These are phyloP conservation scores for Cyrtonyx montezumae DNA, from an alignment of 2,113 vertebrate genomes.

Conservation along the genomic window DNA sequence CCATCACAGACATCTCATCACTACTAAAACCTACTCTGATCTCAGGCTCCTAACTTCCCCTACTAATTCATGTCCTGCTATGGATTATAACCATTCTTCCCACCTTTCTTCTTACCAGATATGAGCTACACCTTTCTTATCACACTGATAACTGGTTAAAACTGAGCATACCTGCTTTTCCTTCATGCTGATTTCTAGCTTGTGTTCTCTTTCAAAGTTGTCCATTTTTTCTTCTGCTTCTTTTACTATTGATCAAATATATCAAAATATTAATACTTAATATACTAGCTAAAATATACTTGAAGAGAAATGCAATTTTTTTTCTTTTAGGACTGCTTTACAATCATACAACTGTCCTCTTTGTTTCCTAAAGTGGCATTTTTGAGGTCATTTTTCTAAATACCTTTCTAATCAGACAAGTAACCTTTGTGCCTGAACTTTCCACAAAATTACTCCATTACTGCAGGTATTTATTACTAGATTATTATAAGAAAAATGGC, in stretches of 20 bases:
- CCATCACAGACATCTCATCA: background rate
- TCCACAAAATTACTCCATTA: background rate
- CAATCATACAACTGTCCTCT: background rate
- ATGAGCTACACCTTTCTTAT: background rate
- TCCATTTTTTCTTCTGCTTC: constrained; percentile 83
- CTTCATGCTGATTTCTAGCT: constrained; percentile 80
- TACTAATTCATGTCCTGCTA: background rate
- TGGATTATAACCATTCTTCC: background rate
- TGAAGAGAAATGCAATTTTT: background rate
- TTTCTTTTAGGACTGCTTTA: background rate
- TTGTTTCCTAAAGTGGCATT: background rate
- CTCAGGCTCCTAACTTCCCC: background rate
- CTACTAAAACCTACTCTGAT: background rate
- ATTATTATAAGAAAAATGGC: background rate
- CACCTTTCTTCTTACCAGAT: background rate
- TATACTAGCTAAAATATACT: background rate
- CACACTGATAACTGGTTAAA: background rate
- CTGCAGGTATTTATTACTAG: background rate
- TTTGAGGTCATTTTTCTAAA: background rate
- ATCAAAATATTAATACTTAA: background rate
- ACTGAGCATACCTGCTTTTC: constrained; percentile 84
- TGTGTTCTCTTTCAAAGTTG: constrained; percentile 80
- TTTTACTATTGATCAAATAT: constrained; percentile 82
- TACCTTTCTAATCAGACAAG: background rate
- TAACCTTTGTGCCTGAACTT: background rate